phyloP scores from a whole-genome alignment of 2,888 invertebrate genomes.

The Leptinotarsa rubiginosa region DNA sequence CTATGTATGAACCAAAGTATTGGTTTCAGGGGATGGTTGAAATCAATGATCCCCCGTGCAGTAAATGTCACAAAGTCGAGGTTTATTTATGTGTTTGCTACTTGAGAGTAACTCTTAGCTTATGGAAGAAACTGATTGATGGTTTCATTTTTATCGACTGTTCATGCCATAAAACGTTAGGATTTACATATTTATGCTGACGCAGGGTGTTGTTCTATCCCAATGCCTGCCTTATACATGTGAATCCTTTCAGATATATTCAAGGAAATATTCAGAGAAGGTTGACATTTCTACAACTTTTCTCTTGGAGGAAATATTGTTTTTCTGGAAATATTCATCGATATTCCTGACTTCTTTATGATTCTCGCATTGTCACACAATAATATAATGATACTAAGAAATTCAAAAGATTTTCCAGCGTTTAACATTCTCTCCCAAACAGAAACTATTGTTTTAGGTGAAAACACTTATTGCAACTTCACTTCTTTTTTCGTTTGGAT shows the following conservation, averaged over 20 bases:
- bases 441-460: too few species aligned
- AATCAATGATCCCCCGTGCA: constrained; percentile 48
- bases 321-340: too few species aligned
- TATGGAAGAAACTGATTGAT: constrained; percentile 24
- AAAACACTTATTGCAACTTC: too few species aligned
- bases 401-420: too few species aligned
- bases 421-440: too few species aligned
- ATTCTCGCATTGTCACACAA: too few species aligned
- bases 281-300: not conserved
- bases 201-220: constrained; percentile 20
- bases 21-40: constrained; percentile 20
- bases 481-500: too few species aligned
- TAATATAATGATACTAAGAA: too few species aligned
- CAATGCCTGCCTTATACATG: not conserved
- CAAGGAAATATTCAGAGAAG: not conserved
- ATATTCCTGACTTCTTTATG: too few species aligned
- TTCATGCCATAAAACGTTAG: constrained; percentile 29
- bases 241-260: constrained; percentile 5
- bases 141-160: constrained; percentile 27
- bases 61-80: constrained; percentile 42
- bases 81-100: constrained; percentile 40
- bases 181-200: constrained; percentile 21
- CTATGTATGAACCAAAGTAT: constrained; percentile 25
- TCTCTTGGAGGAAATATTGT: not conserved
- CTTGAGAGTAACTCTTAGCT: constrained; percentile 4